These are phyloP conservation scores for Arrhamphus sclerolepis DNA, from an alignment of 2,797 vertebrate species.

Conservation along the genomic window DNA sequence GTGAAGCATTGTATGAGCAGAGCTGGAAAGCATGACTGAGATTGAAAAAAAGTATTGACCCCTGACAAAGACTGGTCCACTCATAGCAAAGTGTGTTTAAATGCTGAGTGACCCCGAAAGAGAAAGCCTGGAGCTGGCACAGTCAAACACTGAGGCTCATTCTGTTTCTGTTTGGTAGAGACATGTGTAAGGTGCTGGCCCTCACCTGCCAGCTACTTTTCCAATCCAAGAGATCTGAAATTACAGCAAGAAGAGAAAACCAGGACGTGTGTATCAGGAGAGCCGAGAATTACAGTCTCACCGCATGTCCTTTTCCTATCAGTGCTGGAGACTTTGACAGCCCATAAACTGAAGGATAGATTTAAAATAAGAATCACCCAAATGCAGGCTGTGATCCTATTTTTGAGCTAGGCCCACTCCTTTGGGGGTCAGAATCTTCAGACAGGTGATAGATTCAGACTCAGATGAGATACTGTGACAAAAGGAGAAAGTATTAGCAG, in stretches of 20 bases:
- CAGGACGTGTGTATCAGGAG: conserved; percentile 20
- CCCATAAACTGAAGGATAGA: background rate
- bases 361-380: conserved; percentile 14
- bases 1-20: conserved; percentile 50
- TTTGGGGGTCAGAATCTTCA: background rate
- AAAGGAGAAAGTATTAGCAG: background rate
- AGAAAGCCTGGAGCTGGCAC: conserved; percentile 32
- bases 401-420: conserved; percentile 3
- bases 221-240: conserved; percentile 31
- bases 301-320: conserved; percentile 26
- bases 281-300: conserved; percentile 13
- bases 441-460: background rate
- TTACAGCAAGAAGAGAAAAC: conserved; percentile 29
- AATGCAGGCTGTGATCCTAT: background rate
- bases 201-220: conserved; percentile 29
- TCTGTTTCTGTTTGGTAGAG: conserved; percentile 19
- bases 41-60: conserved; percentile 59
- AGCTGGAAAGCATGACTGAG: conserved; percentile 56
- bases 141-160: conserved; percentile 21
- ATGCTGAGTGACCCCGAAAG: conserved; percentile 55
- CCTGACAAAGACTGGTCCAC: conserved; percentile 43
- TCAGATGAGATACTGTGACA: background rate
- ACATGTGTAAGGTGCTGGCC: conserved; percentile 7
- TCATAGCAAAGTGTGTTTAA: conserved; percentile 62
- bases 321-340: conserved; percentile 12